Evolutionary conservation across 1,140 invertebrate species (phyloP), one percentile per base, ranked within the genome.

Genomic region (Dolichoris vasculosae): DNA sequence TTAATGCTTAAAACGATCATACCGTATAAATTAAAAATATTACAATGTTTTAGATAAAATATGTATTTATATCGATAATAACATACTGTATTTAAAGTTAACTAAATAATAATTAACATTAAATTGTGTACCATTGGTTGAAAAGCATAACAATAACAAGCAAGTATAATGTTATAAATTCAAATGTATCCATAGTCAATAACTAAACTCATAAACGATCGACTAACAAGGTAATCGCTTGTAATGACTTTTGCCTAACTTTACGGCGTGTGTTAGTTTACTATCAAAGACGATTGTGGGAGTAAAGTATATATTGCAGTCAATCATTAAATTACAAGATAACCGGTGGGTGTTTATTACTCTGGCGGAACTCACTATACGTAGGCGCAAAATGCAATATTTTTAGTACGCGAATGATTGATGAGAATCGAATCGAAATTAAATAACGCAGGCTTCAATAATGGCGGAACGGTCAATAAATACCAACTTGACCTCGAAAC

Each of bases 351-450:
- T 82, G 64, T 48, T 82, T 82, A 83, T 83, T 75, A 78, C 43
- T 51, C 20, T 51, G 20, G 51, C 30, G 69, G 69, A 73, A 73
- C 69, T 43, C 69, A 73, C 69, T 73, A 6, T n/a, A 43, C 20
- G 26, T 43, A 73, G 40, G 69, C 38, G 69, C 40, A 40, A 59
- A 80, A 43, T 80, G 51, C 59, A 82, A 82, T 71, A 84, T 84
- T 84, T 84, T 84, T 84, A 84, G n/a, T 77, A 55, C 32, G 55
- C 3, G 30, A 17, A 35, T 51, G 82, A 84, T 84, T 67, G 40
- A 78, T 75, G 82, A n/a, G 38, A 67, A 77, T 77, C 75, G 82
- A 84, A 67, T 84, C 26, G 73, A 84, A 84, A 84, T 84, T 77
- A 78, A 84, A 84, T 84, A 84, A 78, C 59, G 64, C 30, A 38